Conservation (phyloP, 2,888 invertebrate genomes). For the Keiferia lycopersicella region DNA sequence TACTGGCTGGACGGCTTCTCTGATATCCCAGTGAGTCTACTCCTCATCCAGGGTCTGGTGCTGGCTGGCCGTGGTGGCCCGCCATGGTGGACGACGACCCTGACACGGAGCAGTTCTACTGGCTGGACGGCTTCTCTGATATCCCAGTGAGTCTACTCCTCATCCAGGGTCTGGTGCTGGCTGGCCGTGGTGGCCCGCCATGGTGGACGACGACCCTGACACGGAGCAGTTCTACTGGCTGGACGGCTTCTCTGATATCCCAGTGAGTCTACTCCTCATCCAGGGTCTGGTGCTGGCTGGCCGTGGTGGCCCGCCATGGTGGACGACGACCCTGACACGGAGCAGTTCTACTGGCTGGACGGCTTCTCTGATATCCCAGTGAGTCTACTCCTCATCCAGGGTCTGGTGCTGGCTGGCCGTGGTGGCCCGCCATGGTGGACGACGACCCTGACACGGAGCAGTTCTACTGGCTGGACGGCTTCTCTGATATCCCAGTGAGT, state of each 20-base stretch:
- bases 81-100: conserved; percentile 87
- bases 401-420: conserved; percentile 87
- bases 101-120: conserved; percentile 81
- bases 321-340: conserved; percentile 84
- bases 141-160: conserved; percentile 75
- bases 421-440: conserved; percentile 88
- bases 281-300: conserved; percentile 86
- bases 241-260: conserved; percentile 76
- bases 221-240: conserved; percentile 82
- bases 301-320: conserved; percentile 89
- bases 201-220: conserved; percentile 86
- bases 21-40: conserved; percentile 76
- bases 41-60: conserved; percentile 80
- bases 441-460: conserved; percentile 83
- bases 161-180: conserved; percentile 83
- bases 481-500: conserved; percentile 76
- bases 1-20: conserved; percentile 81
- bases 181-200: conserved; percentile 88
- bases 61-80: conserved; percentile 88
- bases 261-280: conserved; percentile 62
- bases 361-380: conserved; percentile 79
- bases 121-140: conserved; percentile 78
- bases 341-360: conserved; percentile 82
- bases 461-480: conserved; percentile 81
- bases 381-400: conserved; percentile 65